Evolutionary conservation across 1,140 invertebrate genomes (phyloP).

Genomic region (Luehdorfia chinensis): DNA sequence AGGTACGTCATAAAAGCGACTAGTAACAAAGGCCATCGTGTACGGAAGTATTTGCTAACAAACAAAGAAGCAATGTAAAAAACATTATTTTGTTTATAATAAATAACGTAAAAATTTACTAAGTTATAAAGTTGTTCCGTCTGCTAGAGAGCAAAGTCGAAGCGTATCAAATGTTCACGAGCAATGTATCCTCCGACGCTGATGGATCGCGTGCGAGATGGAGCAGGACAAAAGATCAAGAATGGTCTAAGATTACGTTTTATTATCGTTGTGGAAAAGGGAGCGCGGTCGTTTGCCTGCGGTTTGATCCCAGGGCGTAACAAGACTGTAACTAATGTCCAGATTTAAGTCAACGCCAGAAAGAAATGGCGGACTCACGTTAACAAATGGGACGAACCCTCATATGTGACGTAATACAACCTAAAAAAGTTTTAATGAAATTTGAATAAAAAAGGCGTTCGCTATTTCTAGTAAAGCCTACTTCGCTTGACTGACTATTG

Average conservation of each 20-base stretch:
- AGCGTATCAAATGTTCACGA: constrained; percentile 13
- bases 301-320: constrained; percentile 10
- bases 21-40: too few species aligned
- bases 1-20: too few species aligned
- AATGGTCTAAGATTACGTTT: constrained; percentile 15
- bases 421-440: too few species aligned
- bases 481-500: too few species aligned
- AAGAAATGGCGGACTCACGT: constrained; percentile 9
- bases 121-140: too few species aligned
- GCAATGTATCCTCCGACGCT: background rate
- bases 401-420: too few species aligned
- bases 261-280: constrained; percentile 15
- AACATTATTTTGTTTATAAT: too few species aligned
- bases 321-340: constrained; percentile 16
- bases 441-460: too few species aligned
- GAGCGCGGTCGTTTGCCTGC: constrained; percentile 17
- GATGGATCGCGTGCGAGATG: background rate
- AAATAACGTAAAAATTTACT: too few species aligned
- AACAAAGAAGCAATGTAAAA: too few species aligned
- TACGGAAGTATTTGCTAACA: too few species aligned
- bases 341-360: background rate
- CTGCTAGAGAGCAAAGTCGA: background rate
- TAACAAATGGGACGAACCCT: background rate
- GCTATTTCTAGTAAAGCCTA: too few species aligned
- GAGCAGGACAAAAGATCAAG: constrained; percentile 3